These are phyloP conservation scores for Laticauda colubrina DNA, from an alignment of 2,113 vertebrate genomes.

Conservation along the genomic window DNA sequence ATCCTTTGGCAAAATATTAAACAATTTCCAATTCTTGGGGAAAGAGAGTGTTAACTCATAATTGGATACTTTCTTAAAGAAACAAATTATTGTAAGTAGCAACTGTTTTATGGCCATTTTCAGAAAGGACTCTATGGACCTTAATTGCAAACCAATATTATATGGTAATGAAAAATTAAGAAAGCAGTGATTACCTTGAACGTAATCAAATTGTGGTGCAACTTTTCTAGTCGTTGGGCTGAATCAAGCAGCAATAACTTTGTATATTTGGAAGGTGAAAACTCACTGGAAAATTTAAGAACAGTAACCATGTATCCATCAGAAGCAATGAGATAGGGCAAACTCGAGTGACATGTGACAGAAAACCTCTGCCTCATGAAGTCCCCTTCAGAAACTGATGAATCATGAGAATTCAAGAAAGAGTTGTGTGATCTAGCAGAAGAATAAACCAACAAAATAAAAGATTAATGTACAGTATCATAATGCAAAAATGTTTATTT, in stretches of 20 bases:
- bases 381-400: constrained; percentile 81
- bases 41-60: neutral
- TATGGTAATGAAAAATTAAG: neutral
- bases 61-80: neutral
- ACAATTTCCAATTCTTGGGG: neutral
- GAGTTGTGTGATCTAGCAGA: constrained; percentile 73
- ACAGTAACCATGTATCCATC: constrained; percentile 93
- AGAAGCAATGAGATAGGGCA: constrained; percentile 86
- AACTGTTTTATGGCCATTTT: neutral
- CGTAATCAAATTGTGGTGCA: constrained; percentile 55
- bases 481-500: neutral
- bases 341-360: constrained; percentile 83
- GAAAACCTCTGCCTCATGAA: constrained; percentile 87
- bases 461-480: neutral
- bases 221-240: constrained; percentile 76
- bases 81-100: neutral
- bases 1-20: neutral
- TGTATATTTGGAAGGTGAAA: constrained; percentile 75
- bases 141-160: neutral
- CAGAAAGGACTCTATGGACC: neutral
- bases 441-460: constrained; percentile 34
- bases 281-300: constrained; percentile 70
- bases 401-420: constrained; percentile 73
- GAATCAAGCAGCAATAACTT: constrained; percentile 78
- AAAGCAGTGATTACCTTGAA: constrained; percentile 71